Evolutionary conservation across 92 coral and sea anemone species (phyloP).

Genomic region (Siderastrea radians): DNA sequence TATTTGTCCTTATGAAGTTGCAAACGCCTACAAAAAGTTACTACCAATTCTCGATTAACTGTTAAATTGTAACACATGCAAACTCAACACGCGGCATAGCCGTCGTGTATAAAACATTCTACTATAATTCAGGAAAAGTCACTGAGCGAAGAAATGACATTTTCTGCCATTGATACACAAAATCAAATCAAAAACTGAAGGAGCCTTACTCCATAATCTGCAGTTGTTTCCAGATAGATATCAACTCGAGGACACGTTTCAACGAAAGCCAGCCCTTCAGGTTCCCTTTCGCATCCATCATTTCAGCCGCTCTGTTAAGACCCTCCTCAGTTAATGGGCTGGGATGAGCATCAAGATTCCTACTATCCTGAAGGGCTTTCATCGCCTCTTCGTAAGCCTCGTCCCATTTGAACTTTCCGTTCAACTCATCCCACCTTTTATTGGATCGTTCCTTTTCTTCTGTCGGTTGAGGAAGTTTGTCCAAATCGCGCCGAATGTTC

Average conservation of each 20-base stretch:
- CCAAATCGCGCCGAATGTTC: conserved; percentile 26
- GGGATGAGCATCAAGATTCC: conserved; percentile 40
- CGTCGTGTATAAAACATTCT: too few species aligned
- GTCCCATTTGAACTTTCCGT: conserved; percentile 28
- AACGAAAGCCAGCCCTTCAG: conserved; percentile 46
- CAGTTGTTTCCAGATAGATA: conserved; percentile 25
- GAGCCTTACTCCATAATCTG: too few species aligned
- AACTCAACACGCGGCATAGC: too few species aligned
- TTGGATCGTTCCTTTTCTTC: conserved; percentile 23
- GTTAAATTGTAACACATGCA: too few species aligned
- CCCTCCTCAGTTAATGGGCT: conserved; percentile 7
- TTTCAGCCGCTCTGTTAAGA: not conserved
- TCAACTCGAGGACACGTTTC: conserved; percentile 5
- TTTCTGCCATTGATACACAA: not conserved
- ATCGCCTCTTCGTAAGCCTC: conserved; percentile 38
- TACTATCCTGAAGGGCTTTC: conserved; percentile 51
- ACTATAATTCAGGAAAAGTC: too few species aligned
- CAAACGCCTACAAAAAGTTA: too few species aligned
- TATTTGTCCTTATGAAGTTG: too few species aligned
- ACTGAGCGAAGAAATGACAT: not conserved
- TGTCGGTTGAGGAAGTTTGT: conserved; percentile 32
- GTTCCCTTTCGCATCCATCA: conserved; percentile 28
- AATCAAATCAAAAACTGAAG: too few species aligned
- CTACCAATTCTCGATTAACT: too few species aligned
- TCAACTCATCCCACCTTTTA: conserved; percentile 17